Conservation (phyloP, 2,888 invertebrate species). For the Criorhina ranunculi region DNA sequence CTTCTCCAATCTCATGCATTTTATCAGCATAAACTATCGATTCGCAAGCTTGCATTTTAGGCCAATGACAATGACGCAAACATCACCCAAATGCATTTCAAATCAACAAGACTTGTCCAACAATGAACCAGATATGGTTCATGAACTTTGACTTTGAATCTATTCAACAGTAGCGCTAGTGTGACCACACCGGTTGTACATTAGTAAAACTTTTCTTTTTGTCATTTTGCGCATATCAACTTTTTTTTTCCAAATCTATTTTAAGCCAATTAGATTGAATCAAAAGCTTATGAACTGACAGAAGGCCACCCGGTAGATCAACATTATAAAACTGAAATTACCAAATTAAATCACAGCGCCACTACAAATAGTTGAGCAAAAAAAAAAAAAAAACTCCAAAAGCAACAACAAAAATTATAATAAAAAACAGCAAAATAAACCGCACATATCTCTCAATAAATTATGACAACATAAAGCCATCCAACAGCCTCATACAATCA, state of each 20-base stretch:
- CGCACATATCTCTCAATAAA: slow-evolving; percentile 43
- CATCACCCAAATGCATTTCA: slow-evolving; percentile 55
- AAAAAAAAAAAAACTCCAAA: background rate
- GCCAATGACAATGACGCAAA: slow-evolving; percentile 50
- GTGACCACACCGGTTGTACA: background rate
- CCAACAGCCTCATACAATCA: slow-evolving; percentile 32
- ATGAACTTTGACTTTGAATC: slow-evolving; percentile 56
- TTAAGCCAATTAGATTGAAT: slow-evolving; percentile 29
- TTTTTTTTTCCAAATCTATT: slow-evolving; percentile 30
- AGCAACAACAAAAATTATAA: slow-evolving; percentile 4
- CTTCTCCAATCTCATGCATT: slow-evolving; percentile 18
- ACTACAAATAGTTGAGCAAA: slow-evolving; percentile 27
- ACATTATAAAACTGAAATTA: slow-evolving; percentile 47
- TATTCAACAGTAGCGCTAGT: slow-evolving; percentile 2
- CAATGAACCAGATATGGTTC: slow-evolving; percentile 59
- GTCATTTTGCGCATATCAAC: slow-evolving; percentile 6
- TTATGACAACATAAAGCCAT: slow-evolving; percentile 50
- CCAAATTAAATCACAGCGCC: slow-evolving; percentile 56
- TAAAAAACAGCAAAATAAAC: slow-evolving; percentile 23
- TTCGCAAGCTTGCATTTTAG: slow-evolving; percentile 32
- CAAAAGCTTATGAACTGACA: slow-evolving; percentile 61
- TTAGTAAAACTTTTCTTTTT: slow-evolving; percentile 14
- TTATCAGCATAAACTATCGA: slow-evolving; percentile 23
- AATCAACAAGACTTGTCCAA: slow-evolving; percentile 17
- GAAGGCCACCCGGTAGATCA: slow-evolving; percentile 69